Evolutionary conservation across 2,113 vertebrate genomes (phyloP), one percentile per base, ranked within the genome.

Genomic region (Chunga burmeisteri): DNA sequence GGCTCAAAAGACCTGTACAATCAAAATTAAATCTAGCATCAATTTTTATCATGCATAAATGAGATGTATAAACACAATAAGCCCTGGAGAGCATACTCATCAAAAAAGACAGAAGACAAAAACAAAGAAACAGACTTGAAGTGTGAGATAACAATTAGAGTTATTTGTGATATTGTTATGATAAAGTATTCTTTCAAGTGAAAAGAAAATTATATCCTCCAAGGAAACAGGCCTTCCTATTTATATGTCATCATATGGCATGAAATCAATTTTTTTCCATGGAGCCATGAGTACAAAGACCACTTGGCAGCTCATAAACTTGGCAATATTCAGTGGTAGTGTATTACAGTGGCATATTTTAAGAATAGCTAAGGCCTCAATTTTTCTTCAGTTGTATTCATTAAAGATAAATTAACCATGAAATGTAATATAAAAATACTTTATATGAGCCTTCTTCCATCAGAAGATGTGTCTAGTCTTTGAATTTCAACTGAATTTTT

Each of bases 171-270:
- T 88, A 66, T 34, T 82, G 53, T 73, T 9, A 77, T 58, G 59
- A 72, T 63, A 94, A 97, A 95, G 86, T 84, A 90, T 36, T 79
- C 68, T 88, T 59, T 56, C 42, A 62, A 73, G 61, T 94, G 94
- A 90, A 94, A 94, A 96, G 56, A 42, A 95, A 96, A 85, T 71
- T 83, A 66, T 52, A 91, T 74, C 55, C 92, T 96, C 81, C 67
- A 83, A 97, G 77, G 72, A 97, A 97, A 86, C 16, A 74, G 40
- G 13, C 55, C 10, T 96, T 97, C 80, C 53, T 96, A 94, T 93
- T 96, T 94, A 77, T 79, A 77, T 88, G 61, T 84, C 59, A 94
- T 92, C 63, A 67, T 79, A 80, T 96, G 95, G 92, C 92, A 94
- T 50, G 63, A 67, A 89, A 95, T 96, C 36, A 90, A 78, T 62